A percentile compares a stretch with the other conserved stretches of the same genome.
These are phyloP conservation scores for Nebria brevicollis DNA, from an alignment of 2,888 invertebrate genomes.

Conservation along the genomic window DNA sequence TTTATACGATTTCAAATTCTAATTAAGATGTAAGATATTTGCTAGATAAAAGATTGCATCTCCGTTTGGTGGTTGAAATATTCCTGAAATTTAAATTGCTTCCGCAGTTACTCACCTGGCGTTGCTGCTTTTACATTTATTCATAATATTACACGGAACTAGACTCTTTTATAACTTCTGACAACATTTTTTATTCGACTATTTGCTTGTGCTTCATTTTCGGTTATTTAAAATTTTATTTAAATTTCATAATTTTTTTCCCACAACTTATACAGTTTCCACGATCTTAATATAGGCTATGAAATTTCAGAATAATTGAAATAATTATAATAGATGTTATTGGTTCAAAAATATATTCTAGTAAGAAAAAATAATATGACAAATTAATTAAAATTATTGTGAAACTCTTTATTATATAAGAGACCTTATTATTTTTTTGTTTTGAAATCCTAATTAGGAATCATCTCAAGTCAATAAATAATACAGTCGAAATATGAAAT, in stretches of 20 bases:
- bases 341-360: no score
- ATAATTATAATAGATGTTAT: no score
- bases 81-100: constrained; percentile 29
- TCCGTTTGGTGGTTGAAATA: constrained; percentile 5
- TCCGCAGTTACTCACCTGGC: constrained; percentile 26
- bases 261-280: background rate
- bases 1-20: background rate
- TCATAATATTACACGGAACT: background rate
- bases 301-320: no score
- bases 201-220: background rate
- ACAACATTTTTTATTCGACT: background rate
- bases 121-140: background rate
- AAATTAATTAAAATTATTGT: no score
- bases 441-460: no score
- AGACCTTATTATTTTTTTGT: no score
- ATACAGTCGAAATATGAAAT: background rate
- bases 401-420: background rate
- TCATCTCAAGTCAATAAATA: no score
- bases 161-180: background rate
- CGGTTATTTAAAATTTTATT: background rate
- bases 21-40: background rate
- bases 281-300: no score
- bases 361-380: no score
- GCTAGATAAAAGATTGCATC: constrained; percentile 7
- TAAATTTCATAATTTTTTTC: background rate